Evolutionary conservation across 2,113 vertebrate genomes (phyloP).

Genomic region (Pelmatolapia mariae): DNA sequence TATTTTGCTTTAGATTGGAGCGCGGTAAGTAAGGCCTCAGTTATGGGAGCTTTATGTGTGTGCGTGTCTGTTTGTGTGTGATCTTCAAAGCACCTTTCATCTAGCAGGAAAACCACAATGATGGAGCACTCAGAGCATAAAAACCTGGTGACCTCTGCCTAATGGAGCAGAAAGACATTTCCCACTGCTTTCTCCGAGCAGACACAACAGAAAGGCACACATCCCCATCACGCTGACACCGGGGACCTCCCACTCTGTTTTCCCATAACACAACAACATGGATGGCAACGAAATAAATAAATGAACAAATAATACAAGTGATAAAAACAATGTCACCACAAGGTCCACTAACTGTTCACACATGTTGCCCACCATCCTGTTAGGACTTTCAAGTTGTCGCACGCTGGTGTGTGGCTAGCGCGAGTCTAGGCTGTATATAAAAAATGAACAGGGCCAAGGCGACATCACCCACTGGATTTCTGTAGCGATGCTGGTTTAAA

Average conservation of each 20-base stretch:
- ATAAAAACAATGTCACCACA: neutral
- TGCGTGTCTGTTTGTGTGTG: neutral
- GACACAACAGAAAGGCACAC: constrained; percentile 4
- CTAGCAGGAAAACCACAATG: constrained; percentile 39
- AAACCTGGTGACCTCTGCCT: constrained; percentile 52
- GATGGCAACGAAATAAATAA: neutral
- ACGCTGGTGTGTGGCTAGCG: neutral
- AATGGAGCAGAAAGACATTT: constrained; percentile 62
- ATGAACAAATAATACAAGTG: neutral
- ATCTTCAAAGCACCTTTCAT: constrained; percentile 60
- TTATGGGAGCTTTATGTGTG: neutral
- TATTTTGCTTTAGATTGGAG: neutral
- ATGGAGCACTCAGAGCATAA: constrained; percentile 49
- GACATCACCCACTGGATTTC: neutral
- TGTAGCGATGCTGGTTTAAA: neutral
- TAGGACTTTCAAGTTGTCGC: neutral
- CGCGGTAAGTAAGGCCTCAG: neutral
- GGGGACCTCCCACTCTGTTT: neutral
- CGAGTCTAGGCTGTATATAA: neutral
- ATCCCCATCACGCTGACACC: neutral
- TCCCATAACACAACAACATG: neutral
- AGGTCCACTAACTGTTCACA: neutral
- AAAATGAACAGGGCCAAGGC: neutral
- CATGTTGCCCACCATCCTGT: neutral
- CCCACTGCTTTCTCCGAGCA: constrained; percentile 18